Evolutionary conservation across 2,888 invertebrate genomes (phyloP), one percentile per base, ranked within the genome.

Genomic region (Pandemis heparana): DNA sequence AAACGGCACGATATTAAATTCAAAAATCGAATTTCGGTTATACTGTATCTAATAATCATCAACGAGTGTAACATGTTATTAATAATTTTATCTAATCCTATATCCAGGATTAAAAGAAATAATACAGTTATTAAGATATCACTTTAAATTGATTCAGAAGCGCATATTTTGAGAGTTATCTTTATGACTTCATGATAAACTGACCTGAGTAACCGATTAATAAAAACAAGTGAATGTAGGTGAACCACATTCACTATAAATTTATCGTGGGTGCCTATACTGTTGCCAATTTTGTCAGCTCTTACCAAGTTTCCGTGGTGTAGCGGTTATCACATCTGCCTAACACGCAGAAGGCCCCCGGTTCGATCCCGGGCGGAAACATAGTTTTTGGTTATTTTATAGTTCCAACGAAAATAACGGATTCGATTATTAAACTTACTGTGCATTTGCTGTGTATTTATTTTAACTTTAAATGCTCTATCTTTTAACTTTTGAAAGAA

Each of bases 271-370:
- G 10, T 10, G 23, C 23, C 6, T n/a, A 18, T 23, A 10, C 23
- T 0, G 12, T 56, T 18, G 56, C 56, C 23, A 56, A 56, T 56
- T 56, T 56, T 6, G 56, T 16, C 51, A 53, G 9, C 2, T 0
- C 0, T 10, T 18, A 9, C 0, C 18, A 56, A 56, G 96, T 96
- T 97, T 97, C 96, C 96, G 97, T 97, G 97, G 97, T 97, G 97
- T 97, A 97, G 97, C 96, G 97, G 97, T 97, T 97, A 97, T 97
- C 97, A 97, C 97, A 96, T 97, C 97, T 97, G 97, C 97, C 97
- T 97, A 97, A 97, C 97, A 97, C 97, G 97, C 97, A 97, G 97
- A 97, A 97, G 97, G 97, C 96, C 97, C 97, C 97, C 97, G 96
- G 97, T 97, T 97, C 97, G 96, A 97, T 96, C 97, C 97, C 96